Conservation (phyloP, 1,140 invertebrate genomes). For the Pseudomyrmex flavicornis region DNA sequence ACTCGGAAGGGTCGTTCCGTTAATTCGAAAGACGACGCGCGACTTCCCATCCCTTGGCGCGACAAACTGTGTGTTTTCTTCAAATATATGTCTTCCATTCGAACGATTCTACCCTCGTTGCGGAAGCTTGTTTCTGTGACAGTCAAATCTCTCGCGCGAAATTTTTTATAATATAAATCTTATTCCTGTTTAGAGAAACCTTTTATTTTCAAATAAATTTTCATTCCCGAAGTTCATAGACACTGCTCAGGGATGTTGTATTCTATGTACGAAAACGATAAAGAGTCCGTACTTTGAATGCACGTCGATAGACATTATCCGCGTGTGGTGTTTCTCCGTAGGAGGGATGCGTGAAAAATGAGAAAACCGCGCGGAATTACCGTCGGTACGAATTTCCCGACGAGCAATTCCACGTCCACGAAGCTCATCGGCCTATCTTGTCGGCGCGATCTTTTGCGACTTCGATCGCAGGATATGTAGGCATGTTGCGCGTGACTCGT, state of each 20-base stretch:
- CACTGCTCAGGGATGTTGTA: not conserved
- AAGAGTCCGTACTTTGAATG: slow-evolving; percentile 4
- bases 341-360: not conserved
- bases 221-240: slow-evolving; percentile 3
- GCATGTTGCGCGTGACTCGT: slow-evolving; percentile 12
- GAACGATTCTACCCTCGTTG: not conserved
- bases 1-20: slow-evolving; percentile 1
- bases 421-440: not conserved
- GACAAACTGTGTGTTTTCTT: not conserved
- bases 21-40: not conserved
- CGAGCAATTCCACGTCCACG: slow-evolving; percentile 20
- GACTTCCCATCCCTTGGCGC: not conserved
- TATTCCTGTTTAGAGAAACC: not conserved
- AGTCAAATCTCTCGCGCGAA: not conserved
- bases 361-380: slow-evolving; percentile 1
- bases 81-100: not conserved
- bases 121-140: not conserved
- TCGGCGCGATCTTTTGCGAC: not conserved
- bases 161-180: slow-evolving; percentile 27
- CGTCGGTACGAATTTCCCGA: slow-evolving; percentile 15
- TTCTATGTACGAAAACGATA: not conserved
- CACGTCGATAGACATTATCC: not conserved
- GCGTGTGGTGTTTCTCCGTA: not conserved
- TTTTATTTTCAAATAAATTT: slow-evolving; percentile 1
- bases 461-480: not conserved